phyloP scores from a whole-genome alignment of 2,888 invertebrate species.

The Lomographa bimaculata region DNA sequence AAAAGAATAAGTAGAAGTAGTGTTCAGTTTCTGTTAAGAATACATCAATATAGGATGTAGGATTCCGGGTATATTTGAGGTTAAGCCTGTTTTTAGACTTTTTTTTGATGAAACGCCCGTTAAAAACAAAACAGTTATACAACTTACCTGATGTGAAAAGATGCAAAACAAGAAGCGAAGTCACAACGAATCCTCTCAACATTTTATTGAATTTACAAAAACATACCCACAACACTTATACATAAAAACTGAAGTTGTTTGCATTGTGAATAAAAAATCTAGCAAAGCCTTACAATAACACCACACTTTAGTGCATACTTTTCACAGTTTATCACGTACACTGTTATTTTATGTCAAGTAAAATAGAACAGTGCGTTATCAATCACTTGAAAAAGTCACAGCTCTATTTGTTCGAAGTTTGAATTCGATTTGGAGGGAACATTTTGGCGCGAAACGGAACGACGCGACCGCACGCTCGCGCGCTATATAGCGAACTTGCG shows the following conservation, averaged over 20 bases:
- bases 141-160: constrained; percentile 65
- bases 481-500: constrained; percentile 53
- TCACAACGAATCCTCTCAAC: constrained; percentile 69
- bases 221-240: constrained; percentile 57
- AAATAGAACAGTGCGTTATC: constrained; percentile 54
- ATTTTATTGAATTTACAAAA: constrained; percentile 65
- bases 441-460: constrained; percentile 51
- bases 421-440: constrained; percentile 46
- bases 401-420: constrained; percentile 28
- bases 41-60: too few relatives aligned
- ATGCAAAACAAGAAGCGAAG: constrained; percentile 57
- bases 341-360: constrained; percentile 48
- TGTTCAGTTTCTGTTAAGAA: too few relatives aligned
- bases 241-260: constrained; percentile 64
- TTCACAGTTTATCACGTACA: constrained; percentile 50
- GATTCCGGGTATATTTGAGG: too few relatives aligned
- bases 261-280: constrained; percentile 61
- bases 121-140: not conserved
- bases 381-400: constrained; percentile 29
- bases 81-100: too few relatives aligned
- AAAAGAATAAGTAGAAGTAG: too few relatives aligned
- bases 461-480: constrained; percentile 47
- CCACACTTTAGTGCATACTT: constrained; percentile 45
- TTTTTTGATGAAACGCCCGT: too few relatives aligned
- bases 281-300: constrained; percentile 47